Conservation (phyloP, 1,140 invertebrate species). For the Neomicropteryx cornuta region DNA sequence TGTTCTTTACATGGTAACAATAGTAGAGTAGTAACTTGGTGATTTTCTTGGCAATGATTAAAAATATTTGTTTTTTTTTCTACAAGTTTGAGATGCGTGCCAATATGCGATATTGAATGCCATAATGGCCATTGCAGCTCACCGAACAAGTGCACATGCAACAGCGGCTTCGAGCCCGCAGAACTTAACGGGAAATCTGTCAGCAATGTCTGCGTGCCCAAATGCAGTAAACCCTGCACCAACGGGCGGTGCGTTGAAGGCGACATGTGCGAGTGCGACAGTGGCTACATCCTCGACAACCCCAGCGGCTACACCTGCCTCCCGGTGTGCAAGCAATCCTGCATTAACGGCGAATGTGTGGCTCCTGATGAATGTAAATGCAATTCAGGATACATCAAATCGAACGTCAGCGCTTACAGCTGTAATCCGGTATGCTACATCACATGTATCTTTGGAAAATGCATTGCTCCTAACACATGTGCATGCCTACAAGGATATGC, state of each 20-base stretch:
- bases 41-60: no score
- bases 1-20: no score
- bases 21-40: no score
- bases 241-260: constrained; percentile 30
- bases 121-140: constrained; percentile 42
- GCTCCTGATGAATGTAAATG: constrained; percentile 38
- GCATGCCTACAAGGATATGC: constrained; percentile 22
- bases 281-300: constrained; percentile 25
- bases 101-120: constrained; percentile 23
- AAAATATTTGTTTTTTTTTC: no score
- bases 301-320: constrained; percentile 24
- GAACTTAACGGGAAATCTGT: constrained; percentile 23
- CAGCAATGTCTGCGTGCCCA: constrained; percentile 6
- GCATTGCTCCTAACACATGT: constrained; percentile 31
- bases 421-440: constrained; percentile 18
- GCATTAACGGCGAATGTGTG: constrained; percentile 41
- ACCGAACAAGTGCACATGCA: constrained; percentile 48
- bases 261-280: constrained; percentile 35
- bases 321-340: constrained; percentile 37
- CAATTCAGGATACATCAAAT: constrained; percentile 37
- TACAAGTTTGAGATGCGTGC: constrained; percentile 8
- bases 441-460: constrained; percentile 18
- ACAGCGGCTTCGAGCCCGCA: constrained; percentile 31
- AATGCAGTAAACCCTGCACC: constrained; percentile 24
- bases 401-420: constrained; percentile 10